Conservation (phyloP, 2,797 vertebrate genomes). For the Phoeniculus purpureus region DNA sequence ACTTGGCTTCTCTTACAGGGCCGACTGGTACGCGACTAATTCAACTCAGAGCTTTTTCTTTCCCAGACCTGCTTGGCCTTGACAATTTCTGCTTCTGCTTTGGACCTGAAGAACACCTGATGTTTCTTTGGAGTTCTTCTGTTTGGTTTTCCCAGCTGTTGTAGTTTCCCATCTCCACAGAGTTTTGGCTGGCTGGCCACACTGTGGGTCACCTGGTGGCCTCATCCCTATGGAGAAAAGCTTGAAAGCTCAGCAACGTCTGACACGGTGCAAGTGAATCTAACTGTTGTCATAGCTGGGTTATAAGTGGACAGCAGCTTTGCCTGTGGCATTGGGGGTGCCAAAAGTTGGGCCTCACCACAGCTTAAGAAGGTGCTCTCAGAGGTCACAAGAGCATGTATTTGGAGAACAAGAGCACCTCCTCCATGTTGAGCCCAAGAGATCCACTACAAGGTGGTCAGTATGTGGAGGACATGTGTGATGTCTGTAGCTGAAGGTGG, state of each 20-base stretch:
- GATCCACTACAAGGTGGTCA: background rate
- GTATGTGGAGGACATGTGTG: background rate
- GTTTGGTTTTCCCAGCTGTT: background rate
- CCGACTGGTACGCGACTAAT: background rate
- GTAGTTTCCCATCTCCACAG: background rate
- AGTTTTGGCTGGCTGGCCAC: background rate
- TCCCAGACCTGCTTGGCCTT: background rate
- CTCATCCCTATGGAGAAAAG: background rate
- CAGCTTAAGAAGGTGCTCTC: background rate
- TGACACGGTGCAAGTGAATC: background rate
- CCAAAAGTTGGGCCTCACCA: background rate
- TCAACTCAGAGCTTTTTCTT: conserved; percentile 6
- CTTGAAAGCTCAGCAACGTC: background rate
- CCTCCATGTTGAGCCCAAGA: background rate
- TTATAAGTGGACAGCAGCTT: background rate
- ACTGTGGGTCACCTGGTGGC: background rate
- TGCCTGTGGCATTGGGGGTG: background rate
- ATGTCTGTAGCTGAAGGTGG: background rate
- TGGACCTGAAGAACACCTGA: background rate
- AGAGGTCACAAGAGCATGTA: background rate
- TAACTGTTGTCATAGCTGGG: background rate
- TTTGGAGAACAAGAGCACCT: background rate
- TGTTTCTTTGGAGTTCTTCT: background rate
- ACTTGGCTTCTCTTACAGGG: conserved; percentile 14
- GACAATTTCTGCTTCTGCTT: conserved; percentile 8